phyloP scores from a whole-genome alignment of 2,113 vertebrate genomes.

The Tretioscincus oriximinensis region DNA sequence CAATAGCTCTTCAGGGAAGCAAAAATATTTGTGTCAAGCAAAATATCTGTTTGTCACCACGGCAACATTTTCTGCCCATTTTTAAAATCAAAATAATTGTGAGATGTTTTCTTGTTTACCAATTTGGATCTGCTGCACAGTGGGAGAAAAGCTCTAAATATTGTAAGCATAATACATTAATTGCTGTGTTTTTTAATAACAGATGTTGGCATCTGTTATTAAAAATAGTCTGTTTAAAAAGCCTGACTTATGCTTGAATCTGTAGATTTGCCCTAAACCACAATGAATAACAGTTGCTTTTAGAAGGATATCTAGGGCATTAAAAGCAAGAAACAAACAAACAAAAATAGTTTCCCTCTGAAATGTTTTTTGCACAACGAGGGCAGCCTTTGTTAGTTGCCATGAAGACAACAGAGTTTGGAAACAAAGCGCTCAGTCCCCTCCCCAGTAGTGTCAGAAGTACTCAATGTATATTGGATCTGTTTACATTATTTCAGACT shows the following conservation, averaged over 20 bases:
- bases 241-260: neutral
- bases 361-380: neutral
- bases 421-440: neutral
- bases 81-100: conserved; percentile 12
- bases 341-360: neutral
- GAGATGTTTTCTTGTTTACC: conserved; percentile 28
- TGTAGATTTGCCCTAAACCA: neutral
- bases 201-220: conserved; percentile 1
- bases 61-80: conserved; percentile 9
- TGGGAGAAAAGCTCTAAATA: conserved; percentile 12
- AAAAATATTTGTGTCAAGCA: conserved; percentile 10
- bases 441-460: neutral
- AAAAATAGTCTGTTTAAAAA: neutral
- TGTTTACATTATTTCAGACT: neutral
- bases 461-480: neutral
- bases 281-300: neutral
- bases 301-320: neutral
- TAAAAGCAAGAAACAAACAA: neutral
- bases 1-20: neutral
- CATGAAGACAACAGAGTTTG: neutral
- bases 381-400: neutral
- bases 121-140: conserved; percentile 12
- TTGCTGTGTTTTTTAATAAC: conserved; percentile 28
- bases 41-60: conserved; percentile 26
- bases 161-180: conserved; percentile 1